These are phyloP conservation scores for Indicator indicator DNA, from an alignment of 2,113 vertebrate species.

Conservation along the genomic window DNA sequence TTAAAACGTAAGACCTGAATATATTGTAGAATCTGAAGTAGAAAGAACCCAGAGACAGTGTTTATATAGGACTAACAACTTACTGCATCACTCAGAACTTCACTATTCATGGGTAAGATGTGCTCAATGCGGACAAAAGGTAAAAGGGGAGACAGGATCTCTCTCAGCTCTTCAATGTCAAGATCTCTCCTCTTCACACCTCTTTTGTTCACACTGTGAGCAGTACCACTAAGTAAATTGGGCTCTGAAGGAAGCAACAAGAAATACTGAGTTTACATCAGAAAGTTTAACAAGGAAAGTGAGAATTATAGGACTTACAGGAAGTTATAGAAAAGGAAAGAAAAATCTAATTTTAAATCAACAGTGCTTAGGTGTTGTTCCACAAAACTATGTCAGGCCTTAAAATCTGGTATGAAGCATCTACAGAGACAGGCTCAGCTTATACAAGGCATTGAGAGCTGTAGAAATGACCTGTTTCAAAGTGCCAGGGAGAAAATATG, in stretches of 20 bases:
- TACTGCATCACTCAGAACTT: constrained; percentile 92
- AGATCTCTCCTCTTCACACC: constrained; percentile 96
- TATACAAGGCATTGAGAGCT: accelerated
- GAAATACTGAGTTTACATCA: neutral
- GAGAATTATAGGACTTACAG: neutral
- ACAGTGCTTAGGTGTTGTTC: neutral
- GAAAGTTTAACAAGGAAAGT: neutral
- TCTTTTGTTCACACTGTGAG: constrained; percentile 97
- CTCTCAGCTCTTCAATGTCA: constrained; percentile 94
- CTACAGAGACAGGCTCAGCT: neutral
- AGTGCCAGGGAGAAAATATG: neutral
- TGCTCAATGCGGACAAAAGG: constrained; percentile 94
- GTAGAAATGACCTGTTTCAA: neutral
- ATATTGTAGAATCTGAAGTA: neutral
- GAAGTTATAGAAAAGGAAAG: neutral
- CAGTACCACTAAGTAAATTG: constrained; percentile 95
- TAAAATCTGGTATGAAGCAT: neutral
- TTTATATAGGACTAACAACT: constrained; percentile 63
- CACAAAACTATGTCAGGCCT: neutral
- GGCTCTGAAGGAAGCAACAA: constrained; percentile 83
- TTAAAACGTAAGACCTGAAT: neutral
- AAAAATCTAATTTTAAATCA: neutral
- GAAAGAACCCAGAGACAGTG: neutral
- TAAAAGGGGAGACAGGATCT: constrained; percentile 92
- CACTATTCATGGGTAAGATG: constrained; percentile 93